Evolutionary conservation across 2,888 invertebrate species (phyloP).

Genomic region (Cabera pusaria): DNA sequence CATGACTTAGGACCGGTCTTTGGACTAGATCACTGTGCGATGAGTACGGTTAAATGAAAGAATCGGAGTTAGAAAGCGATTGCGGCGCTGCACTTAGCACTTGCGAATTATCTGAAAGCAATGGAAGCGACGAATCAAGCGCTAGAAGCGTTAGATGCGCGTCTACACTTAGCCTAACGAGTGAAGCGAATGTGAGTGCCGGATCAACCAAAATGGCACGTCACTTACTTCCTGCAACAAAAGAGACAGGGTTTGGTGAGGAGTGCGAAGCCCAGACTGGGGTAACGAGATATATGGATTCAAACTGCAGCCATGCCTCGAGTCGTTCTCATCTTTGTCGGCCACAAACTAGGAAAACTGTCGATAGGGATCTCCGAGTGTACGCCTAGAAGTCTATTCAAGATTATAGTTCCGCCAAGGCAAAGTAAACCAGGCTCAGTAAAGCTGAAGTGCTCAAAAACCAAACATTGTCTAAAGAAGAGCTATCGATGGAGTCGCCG

Average conservation of each 20-base stretch:
- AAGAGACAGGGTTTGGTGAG: conserved; percentile 75
- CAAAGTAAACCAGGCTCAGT: conserved; percentile 66
- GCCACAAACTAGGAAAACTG: conserved; percentile 40
- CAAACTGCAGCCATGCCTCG: conserved; percentile 63
- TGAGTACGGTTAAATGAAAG: conserved; percentile 47
- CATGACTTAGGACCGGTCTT: conserved; percentile 45
- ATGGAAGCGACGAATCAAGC: conserved; percentile 64
- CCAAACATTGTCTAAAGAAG: conserved; percentile 63
- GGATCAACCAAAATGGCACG: conserved; percentile 78
- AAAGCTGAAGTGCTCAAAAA: conserved; percentile 70
- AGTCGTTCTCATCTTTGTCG: conserved; percentile 45
- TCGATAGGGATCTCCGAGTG: conserved; percentile 35
- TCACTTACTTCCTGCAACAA: conserved; percentile 85
- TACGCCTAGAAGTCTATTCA: conserved; percentile 40
- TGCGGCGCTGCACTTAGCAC: conserved; percentile 51
- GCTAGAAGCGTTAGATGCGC: conserved; percentile 70
- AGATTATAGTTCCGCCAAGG: conserved; percentile 65
- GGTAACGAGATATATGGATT: conserved; percentile 52
- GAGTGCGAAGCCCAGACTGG: conserved; percentile 69
- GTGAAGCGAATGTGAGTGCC: conserved; percentile 74
- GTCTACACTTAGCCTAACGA: conserved; percentile 73
- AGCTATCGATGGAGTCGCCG: conserved; percentile 3
- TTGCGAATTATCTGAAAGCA: conserved; percentile 63
- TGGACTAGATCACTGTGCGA: conserved; percentile 33
- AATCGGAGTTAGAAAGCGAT: conserved; percentile 53